These are phyloP conservation scores for Tortrix viridana DNA, from an alignment of 2,888 invertebrate genomes.

Conservation along the genomic window DNA sequence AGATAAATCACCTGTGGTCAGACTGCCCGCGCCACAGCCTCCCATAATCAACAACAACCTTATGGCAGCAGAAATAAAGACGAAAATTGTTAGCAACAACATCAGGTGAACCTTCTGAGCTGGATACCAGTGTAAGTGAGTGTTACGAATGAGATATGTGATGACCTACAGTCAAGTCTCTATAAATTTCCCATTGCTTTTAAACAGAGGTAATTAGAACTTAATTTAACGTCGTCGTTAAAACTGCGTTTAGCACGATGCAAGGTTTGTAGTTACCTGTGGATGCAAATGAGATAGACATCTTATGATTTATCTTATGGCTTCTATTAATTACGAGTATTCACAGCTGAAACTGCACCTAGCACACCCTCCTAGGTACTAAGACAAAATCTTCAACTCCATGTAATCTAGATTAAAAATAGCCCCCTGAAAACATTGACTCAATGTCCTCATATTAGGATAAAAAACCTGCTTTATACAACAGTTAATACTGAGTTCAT, in stretches of 20 bases:
- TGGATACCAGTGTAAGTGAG: constrained; percentile 46
- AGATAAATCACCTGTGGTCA: constrained; percentile 74
- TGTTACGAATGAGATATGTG: constrained; percentile 71
- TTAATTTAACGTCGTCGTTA: constrained; percentile 32
- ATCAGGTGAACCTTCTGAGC: constrained; percentile 21
- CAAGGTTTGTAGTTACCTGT: constrained; percentile 2
- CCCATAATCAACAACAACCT: constrained; percentile 3
- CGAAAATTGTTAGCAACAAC: constrained; percentile 2
- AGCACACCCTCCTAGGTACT: no score
- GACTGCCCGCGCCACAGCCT: constrained; percentile 11
- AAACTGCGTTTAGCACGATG: constrained; percentile 14
- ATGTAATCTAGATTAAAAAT: no score
- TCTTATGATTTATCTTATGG: constrained; percentile 10
- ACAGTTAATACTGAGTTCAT: no score
- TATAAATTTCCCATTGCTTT: constrained; percentile 23
- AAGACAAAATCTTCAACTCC: no score
- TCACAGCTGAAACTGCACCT: no score
- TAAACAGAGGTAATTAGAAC: constrained; percentile 20
- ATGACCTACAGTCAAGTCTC: constrained; percentile 48
- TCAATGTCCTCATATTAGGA: no score
- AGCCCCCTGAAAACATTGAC: no score
- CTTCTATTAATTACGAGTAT: no score
- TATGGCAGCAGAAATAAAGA: constrained; percentile 7
- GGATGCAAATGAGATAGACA: constrained; percentile 7
- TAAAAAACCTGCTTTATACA: no score